Evolutionary conservation across 2,888 invertebrate genomes (phyloP).

Genomic region (Thysanoteuthis rhombus): DNA sequence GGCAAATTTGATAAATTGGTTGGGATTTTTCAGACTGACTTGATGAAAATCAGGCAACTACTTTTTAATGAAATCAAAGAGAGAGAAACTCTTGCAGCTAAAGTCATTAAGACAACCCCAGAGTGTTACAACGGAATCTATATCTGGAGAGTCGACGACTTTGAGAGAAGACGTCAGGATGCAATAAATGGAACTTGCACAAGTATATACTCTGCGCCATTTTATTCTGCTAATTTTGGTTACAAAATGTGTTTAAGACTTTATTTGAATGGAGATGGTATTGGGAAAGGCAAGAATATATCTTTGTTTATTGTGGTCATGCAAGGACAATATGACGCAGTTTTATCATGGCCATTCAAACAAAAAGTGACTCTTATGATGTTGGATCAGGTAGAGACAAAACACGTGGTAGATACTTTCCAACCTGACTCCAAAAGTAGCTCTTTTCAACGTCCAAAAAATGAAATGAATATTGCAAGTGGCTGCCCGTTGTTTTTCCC

Average conservation of each 20-base stretch:
- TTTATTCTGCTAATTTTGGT: slow-evolving; percentile 61
- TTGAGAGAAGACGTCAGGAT: slow-evolving; percentile 54
- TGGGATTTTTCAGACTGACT: background rate
- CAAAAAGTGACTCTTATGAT: slow-evolving; percentile 64
- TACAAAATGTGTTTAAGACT: slow-evolving; percentile 64
- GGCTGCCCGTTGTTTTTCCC: slow-evolving; percentile 65
- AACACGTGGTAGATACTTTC: slow-evolving; percentile 65
- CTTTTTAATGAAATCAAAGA: background rate
- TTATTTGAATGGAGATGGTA: slow-evolving; percentile 65
- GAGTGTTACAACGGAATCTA: slow-evolving; percentile 60
- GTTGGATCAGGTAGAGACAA: slow-evolving; percentile 60
- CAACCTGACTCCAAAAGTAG: slow-evolving; percentile 63
- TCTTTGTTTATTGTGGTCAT: slow-evolving; percentile 66
- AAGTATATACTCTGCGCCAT: slow-evolving; percentile 61
- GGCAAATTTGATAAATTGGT: background rate
- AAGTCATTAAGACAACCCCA: background rate
- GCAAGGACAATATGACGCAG: slow-evolving; percentile 61
- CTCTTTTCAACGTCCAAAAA: slow-evolving; percentile 62
- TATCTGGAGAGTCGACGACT: slow-evolving; percentile 63
- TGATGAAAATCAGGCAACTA: background rate
- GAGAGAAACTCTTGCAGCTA: background rate
- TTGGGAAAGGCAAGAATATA: slow-evolving; percentile 62
- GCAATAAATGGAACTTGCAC: slow-evolving; percentile 56
- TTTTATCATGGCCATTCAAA: slow-evolving; percentile 63
- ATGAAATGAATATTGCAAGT: slow-evolving; percentile 67